Evolutionary conservation across 2,113 vertebrate genomes (phyloP), one percentile per base, ranked within the genome.

Genomic region (Porphyrio hochstetteri): DNA sequence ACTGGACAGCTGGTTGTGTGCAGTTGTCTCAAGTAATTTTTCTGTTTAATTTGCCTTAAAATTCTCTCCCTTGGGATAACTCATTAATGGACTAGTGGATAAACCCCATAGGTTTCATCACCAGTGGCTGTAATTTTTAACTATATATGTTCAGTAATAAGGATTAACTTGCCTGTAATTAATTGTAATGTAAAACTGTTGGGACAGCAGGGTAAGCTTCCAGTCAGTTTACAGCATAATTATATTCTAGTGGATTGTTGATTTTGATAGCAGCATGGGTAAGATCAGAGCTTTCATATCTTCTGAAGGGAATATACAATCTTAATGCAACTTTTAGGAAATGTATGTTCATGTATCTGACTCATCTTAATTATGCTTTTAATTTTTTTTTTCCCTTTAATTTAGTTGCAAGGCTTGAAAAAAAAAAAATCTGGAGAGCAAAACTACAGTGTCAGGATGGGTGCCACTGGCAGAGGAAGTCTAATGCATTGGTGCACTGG

Each of bases 401-500:
- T 63, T 87, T 68, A 82, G 11, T 40, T 82, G 9, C 31, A 67
- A 63, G 16, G 7, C 12, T 82, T 77, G 7, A 38, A 64, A n/a
- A 82, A 40, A 31, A 17, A 64, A 79, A 97, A 96, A 94, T 69
- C 25, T 78, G 80, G 11, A 20, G 33, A 86, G 9, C 5, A 72
- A 48, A 95, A 67, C 13, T 68, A 27, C 19, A 91, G n/a, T 48
- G 53, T 76, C 94, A 93, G 80, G 57, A 78, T n/a, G 8, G 75
- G 23, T 89, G 68, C 35, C 79, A 56, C 16, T 92, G 90, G 38
- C 86, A 94, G 65, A 81, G 88, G 88, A 94, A 74, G 28, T 88
- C 92, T 95, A 95, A 82, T 75, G 55, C 12, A 93, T 93, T 79
- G 53, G 75, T 90, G 31, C 29, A 68, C 33, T 83, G 60, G 68